Conservation (phyloP, 1,140 invertebrate species). For the Scaptomyza hsui region DNA sequence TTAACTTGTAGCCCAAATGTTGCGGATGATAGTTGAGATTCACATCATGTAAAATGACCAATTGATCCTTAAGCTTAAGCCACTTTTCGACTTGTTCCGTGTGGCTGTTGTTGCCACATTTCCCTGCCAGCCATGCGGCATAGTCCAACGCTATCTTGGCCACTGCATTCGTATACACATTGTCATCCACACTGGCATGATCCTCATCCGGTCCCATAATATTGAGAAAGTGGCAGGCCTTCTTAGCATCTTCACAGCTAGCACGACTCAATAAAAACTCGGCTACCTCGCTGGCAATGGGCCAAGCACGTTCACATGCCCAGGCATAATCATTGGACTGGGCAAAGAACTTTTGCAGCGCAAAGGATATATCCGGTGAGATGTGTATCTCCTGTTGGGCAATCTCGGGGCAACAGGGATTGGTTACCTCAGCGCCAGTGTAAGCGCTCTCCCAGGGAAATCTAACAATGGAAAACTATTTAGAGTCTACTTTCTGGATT, state of each 20-base stretch:
- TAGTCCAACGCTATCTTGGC: constrained; percentile 85
- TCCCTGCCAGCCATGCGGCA: constrained; percentile 67
- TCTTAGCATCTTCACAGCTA: constrained; percentile 83
- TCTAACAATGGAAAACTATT: neutral
- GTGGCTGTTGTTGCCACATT: constrained; percentile 48
- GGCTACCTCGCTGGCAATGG: constrained; percentile 85
- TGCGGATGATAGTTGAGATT: constrained; percentile 85
- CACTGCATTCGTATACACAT: constrained; percentile 86
- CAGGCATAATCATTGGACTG: constrained; percentile 84
- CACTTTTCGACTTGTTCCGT: constrained; percentile 63
- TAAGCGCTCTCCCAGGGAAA: constrained; percentile 86
- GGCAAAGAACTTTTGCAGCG: constrained; percentile 85
- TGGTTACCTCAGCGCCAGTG: constrained; percentile 86
- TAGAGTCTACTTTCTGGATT: too few species aligned
- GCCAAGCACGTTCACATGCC: constrained; percentile 84
- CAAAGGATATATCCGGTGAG: constrained; percentile 85
- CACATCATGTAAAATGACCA: constrained; percentile 84
- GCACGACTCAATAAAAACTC: constrained; percentile 86
- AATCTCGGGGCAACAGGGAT: constrained; percentile 86
- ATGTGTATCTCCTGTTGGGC: constrained; percentile 86
- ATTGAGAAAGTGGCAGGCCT: constrained; percentile 72
- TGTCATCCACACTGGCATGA: constrained; percentile 85
- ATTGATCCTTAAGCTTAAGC: constrained; percentile 84
- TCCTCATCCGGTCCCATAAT: constrained; percentile 87
- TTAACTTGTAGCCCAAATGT: constrained; percentile 84